These are phyloP conservation scores for Macropus fuliginosus DNA, from an alignment of 2,797 vertebrate genomes.

Conservation along the genomic window DNA sequence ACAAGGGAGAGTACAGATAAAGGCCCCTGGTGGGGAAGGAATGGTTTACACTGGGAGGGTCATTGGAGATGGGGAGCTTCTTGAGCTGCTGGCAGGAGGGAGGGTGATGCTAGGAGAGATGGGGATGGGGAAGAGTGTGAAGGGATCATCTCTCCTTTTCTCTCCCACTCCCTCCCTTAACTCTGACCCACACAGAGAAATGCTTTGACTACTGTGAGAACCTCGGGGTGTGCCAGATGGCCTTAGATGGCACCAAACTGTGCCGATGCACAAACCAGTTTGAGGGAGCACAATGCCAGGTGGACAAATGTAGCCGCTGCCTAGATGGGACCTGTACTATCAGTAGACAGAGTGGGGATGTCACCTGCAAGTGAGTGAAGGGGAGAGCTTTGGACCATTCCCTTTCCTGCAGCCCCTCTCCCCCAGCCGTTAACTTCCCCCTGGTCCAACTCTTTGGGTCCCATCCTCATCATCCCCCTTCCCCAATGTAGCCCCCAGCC, in stretches of 20 bases:
- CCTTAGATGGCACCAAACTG: conserved; percentile 84
- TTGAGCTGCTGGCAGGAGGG: not conserved
- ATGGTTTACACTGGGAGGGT: not conserved
- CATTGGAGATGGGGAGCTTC: not conserved
- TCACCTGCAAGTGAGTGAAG: conserved; percentile 92
- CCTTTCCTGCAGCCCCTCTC: not conserved
- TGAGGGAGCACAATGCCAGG: conserved; percentile 89
- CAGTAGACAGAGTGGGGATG: conserved; percentile 88
- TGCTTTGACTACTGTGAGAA: conserved; percentile 93
- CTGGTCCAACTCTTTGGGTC: fast-evolving
- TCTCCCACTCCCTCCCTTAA: not conserved
- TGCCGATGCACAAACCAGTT: conserved; percentile 92
- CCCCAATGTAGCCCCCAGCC: not conserved
- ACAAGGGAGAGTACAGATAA: not conserved
- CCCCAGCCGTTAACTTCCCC: not conserved
- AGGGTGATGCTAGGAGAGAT: fast-evolving
- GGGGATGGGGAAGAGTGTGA: not conserved
- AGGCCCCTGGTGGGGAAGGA: not conserved
- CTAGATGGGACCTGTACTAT: conserved; percentile 89
- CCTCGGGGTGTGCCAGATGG: conserved; percentile 90
- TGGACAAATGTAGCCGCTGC: conserved; percentile 93
- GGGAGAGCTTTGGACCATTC: not conserved
- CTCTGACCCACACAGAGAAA: conserved; percentile 84
- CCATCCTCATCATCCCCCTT: not conserved
- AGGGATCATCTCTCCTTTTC: not conserved